Evolutionary conservation across 2,888 invertebrate species (phyloP).

Genomic region (Lepetodrilus schrolli): DNA sequence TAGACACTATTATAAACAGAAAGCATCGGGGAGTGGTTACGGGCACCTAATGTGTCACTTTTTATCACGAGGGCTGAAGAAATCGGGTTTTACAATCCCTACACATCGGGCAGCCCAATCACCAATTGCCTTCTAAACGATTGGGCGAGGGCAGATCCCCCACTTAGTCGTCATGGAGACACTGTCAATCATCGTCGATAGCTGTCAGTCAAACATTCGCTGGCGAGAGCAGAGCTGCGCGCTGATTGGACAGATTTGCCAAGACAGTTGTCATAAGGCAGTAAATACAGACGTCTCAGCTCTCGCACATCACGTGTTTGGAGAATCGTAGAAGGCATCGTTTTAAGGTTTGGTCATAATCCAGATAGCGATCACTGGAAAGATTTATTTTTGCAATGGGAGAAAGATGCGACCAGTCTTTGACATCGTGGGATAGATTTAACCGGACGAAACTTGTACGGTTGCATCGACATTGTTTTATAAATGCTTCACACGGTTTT

Average conservation of each 20-base stretch:
- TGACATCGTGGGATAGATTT: constrained; percentile 8
- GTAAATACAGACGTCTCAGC: not conserved
- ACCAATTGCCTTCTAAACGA: constrained; percentile 44
- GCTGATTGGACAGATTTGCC: not conserved
- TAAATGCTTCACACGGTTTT: not conserved
- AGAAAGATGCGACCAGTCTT: not conserved
- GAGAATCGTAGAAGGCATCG: not conserved
- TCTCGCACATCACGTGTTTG: not conserved
- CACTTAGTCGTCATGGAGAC: constrained; percentile 43
- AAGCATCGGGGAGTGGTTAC: constrained; percentile 52
- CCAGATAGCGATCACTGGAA: not conserved
- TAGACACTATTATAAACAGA: constrained; percentile 47
- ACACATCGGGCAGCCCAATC: constrained; percentile 42
- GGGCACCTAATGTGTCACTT: constrained; percentile 46
- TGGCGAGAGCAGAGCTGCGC: not conserved
- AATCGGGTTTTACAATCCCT: constrained; percentile 29
- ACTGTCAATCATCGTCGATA: constrained; percentile 40
- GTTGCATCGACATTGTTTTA: not conserved
- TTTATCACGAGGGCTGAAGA: constrained; percentile 45
- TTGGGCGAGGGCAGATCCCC: constrained; percentile 53
- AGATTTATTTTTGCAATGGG: constrained; percentile 9
- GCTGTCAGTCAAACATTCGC: constrained; percentile 32
- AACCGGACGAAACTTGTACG: not conserved
- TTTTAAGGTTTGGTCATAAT: constrained; percentile 6
- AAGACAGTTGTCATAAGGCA: not conserved